Evolutionary conservation across 2,113 vertebrate genomes (phyloP), one percentile per base, ranked within the genome.

Genomic region (Menidia beryllina): DNA sequence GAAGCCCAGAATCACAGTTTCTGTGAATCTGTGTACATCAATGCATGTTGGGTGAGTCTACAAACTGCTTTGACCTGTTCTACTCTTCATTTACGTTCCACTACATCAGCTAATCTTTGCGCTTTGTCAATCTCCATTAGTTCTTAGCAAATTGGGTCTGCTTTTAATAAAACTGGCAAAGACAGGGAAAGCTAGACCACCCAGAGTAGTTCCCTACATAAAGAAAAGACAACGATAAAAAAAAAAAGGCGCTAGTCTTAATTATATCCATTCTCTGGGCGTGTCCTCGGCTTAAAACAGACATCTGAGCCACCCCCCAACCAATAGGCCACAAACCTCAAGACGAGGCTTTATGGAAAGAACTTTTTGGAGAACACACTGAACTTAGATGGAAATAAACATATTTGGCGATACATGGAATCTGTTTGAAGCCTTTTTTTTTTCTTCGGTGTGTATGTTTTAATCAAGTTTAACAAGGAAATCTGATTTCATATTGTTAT

Each of bases 261-360:
- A 93, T 92, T 91, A 90, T 91, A 90, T 93, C 92, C 90, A 93
- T 92, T 80, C 86, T 87, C 72, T 89, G 88, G 89, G 88, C 70
- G 89, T 86, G 84, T 83, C 88, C 82, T 85, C 51, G 68, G 77
- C 77, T 81, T 56, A 73, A 75, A 84, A 81, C 80, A 85, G 73
- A 91, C 77, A 85, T 88, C 79, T 62, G 61, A 80, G 61, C 60
- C 53, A 45, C 65, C 70, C 75, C 63, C 53, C 65, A 36, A 53
- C 60, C 59, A 51, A 69, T 72, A 75, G 67, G 72, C 86, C 86
- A 59, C 88, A 86, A 89, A 87, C 77, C 87, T 87, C 84, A 72
- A 70, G 27, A 43, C 8, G 38, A 82, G 59, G 65, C 57, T 69
- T 81, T 73, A 75, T 72, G 82, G 75, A 86, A 80, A 83, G 43